phyloP scores from a whole-genome alignment of 2,113 vertebrate species.

The Crotalus horridus region DNA sequence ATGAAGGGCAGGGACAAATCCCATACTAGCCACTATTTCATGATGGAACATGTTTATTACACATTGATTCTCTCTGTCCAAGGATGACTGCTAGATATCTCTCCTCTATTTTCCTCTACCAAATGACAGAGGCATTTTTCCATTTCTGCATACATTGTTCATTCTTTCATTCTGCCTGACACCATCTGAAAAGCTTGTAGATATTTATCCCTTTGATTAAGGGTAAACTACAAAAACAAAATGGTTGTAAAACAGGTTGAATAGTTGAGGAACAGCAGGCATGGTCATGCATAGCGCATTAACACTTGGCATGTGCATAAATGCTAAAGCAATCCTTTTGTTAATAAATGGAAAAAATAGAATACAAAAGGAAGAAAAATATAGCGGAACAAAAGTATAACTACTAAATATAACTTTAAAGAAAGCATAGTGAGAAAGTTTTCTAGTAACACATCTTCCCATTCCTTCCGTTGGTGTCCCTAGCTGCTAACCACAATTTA shows the following conservation, averaged over 20 bases:
- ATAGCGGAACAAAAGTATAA: not conserved
- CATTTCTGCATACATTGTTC: not conserved
- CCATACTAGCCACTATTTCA: not conserved
- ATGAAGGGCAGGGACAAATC: not conserved
- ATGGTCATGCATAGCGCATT: not conserved
- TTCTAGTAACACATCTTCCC: not conserved
- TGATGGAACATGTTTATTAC: not conserved
- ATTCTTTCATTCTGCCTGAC: not conserved
- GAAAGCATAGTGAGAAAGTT: not conserved
- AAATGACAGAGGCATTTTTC: not conserved
- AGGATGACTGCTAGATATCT: not conserved
- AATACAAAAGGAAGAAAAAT: not conserved
- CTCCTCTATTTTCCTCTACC: not conserved
- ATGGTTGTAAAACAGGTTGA: not conserved
- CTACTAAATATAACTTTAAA: not conserved
- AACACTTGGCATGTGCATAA: not conserved
- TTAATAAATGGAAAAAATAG: not conserved
- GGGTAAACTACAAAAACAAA: not conserved
- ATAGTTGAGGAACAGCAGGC: not conserved
- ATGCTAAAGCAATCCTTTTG: not conserved
- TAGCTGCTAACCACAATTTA: not conserved
- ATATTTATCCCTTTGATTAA: not conserved
- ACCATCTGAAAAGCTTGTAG: not conserved
- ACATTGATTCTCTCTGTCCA: not conserved
- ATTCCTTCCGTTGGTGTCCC: not conserved